Evolutionary conservation across 2,888 invertebrate species (phyloP), one percentile per base, ranked within the genome.

Genomic region (Anthophora plumipes): DNA sequence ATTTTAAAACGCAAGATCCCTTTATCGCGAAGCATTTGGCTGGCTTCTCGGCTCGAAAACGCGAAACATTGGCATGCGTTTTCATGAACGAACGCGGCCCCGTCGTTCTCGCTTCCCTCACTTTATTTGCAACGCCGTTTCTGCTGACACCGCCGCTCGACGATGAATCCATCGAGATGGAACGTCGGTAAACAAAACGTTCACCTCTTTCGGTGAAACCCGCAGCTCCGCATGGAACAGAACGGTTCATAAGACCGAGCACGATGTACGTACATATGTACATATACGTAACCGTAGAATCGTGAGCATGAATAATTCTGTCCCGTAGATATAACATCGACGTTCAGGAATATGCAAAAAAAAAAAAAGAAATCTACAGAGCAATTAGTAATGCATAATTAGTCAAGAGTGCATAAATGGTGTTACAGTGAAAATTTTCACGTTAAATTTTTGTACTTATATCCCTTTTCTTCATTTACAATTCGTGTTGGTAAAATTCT

Each of bases 141-240:
- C 83, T 87, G 89, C 89, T 89, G 89, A 89, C 88, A 79, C 71
- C 77, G 89, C 76, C 50, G 80, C 80, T 85, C 84, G 82, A 75
- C 88, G 89, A 82, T 88, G 89, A 89, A 88, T 89, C 86, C 89
- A 87, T 89, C 87, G 89, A 85, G 88, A 88, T 86, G 89, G 87
- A 89, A 89, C 85, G 87, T 89, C 85, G 85, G 89, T 89, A 89
- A 89, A 89, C 89, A 89, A 89, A 86, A 85, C 87, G 89, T 89
- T 89, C 89, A 87, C 87, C 89, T 89, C 88, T 89, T 87, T 85
- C 85, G 75, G 67, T 74, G 82, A 81, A 88, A 82, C 83, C 77
- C 87, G 83, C 81, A 80, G 83, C 71, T 63, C 50, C 61, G 73
- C 75, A 52, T 57, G 66, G 75, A 70, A 63, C 60, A 59, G 61